Base-by-base conservation (phyloP, 1,140 invertebrate species). In the Hypsibius dujardini region DNA sequence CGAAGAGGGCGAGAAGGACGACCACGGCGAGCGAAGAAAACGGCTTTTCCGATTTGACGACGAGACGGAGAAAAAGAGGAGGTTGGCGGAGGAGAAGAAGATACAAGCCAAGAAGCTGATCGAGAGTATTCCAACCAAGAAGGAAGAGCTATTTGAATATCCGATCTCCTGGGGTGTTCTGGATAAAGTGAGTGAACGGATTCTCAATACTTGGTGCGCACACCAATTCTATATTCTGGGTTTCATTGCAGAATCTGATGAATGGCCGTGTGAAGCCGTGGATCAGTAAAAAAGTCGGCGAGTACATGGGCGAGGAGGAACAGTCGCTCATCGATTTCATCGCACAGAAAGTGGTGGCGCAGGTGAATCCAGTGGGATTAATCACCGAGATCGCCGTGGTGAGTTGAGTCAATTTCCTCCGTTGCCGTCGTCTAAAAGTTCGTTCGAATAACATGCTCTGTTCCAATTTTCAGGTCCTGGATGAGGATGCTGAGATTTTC, bases 211-310 rank as follows among this genome's bases (percentile, higher is more conserved):
- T 28, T 28, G 28, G 28, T 28, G 28, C 28, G 28, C 28, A 28
- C 28, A 28, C 28, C 28, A 56, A 56, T n/a, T 56, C 50, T 7
- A n/a, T 71, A 40, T 40, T 71, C 71, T 47, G 2, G 15, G 72
- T 28, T 72, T 71, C 74, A 74, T 78, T 78, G 56, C 75, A 88
- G 86, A 80, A 81, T 75, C 81, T 98, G 74, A 96, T 98, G 90
- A 92, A 97, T 79, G 91, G 90, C 78, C 86, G 94, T 78, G 95
- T 98, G 79, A 86, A 92, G 75, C 95, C 95, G 69, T 98, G 95
- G 95, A 94, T 98, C 72, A 96, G 95, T 81, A 98, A 98, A 81
- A 98, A 98, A 82, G 97, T 98, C 73, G 89, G 96, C 73, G 94
- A 98, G 83, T 98, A 98, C 81, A 97, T 98, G 78, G 95, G 95